Conservation (phyloP, 2,797 vertebrate genomes). For the Lophius americanus region DNA sequence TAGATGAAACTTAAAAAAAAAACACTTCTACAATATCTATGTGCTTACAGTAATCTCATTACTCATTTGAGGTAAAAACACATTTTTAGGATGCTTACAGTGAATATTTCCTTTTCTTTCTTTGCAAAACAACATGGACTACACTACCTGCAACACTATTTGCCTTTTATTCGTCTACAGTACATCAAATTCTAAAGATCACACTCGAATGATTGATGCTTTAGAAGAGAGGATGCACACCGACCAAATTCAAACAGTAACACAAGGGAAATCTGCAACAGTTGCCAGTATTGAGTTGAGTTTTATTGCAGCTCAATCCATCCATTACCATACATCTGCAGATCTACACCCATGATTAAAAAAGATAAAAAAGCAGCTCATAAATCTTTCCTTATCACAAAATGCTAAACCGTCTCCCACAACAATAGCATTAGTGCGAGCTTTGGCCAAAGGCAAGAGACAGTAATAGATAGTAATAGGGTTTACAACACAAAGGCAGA, state of each 20-base stretch:
- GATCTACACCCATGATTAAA: constrained; percentile 63
- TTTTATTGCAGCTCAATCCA: constrained; percentile 52
- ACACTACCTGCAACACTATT: constrained; percentile 5
- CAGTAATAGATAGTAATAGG: constrained; percentile 64
- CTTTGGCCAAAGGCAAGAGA: constrained; percentile 61
- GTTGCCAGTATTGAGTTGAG: constrained; percentile 39
- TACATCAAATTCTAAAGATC: constrained; percentile 3
- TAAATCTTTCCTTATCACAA: constrained; percentile 68
- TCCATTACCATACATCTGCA: constrained; percentile 61
- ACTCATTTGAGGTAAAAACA: constrained; percentile 10
- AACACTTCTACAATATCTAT: background rate
- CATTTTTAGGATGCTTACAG: constrained; percentile 16
- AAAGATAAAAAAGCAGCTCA: constrained; percentile 62
- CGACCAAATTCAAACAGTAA: constrained; percentile 32
- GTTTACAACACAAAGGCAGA: constrained; percentile 53
- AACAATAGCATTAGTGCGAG: constrained; percentile 63
- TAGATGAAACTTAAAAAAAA: too few species aligned
- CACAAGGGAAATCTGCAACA: constrained; percentile 26
- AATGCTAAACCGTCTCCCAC: constrained; percentile 55
- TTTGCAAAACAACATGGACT: constrained; percentile 2
- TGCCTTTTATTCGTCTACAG: constrained; percentile 10
- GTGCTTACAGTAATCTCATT: constrained; percentile 1
- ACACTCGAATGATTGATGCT: constrained; percentile 14
- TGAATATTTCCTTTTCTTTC: background rate
- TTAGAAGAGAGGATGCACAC: constrained; percentile 6